Conservation (phyloP, 2,888 invertebrate genomes). For the Lucinisca nassula region DNA sequence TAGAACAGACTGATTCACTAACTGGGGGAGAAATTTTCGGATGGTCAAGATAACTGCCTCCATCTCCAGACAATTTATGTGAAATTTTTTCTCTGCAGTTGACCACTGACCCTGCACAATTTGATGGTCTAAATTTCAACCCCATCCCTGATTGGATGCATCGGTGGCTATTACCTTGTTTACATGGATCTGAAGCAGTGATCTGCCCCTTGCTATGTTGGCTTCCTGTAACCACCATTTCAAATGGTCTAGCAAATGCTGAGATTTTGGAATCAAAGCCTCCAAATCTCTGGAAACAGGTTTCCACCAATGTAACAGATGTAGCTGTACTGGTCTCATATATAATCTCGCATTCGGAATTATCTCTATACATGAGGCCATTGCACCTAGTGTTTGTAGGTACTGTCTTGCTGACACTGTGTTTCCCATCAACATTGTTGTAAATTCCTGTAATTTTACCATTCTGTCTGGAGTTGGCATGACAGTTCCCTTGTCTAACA, state of each 20-base stretch:
- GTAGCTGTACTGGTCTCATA: too few relatives aligned
- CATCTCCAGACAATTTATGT: too few relatives aligned
- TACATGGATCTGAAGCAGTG: not conserved
- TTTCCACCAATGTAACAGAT: slow-evolving; percentile 26
- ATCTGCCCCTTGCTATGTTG: slow-evolving; percentile 25
- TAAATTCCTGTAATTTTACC: slow-evolving; percentile 21
- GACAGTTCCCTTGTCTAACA: slow-evolving; percentile 31
- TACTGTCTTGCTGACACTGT: not conserved
- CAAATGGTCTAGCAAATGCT: too few relatives aligned
- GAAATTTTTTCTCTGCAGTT: not conserved
- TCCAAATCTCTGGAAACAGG: slow-evolving; percentile 15
- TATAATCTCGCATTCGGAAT: slow-evolving; percentile 23
- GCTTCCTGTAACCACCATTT: too few relatives aligned
- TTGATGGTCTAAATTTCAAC: not conserved
- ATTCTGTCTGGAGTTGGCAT: slow-evolving; percentile 36
- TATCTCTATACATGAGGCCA: slow-evolving; percentile 43
- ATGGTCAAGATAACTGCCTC: too few relatives aligned
- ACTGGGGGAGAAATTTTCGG: slow-evolving; percentile 1
- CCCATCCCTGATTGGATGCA: too few relatives aligned
- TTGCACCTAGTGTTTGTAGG: slow-evolving; percentile 31
- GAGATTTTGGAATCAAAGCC: not conserved
- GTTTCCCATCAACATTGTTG: not conserved
- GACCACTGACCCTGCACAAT: slow-evolving; percentile 34
- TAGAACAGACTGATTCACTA: not conserved
- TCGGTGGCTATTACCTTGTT: not conserved